Percentiles rank a stretch among this genome's conserved stretches.
Evolutionary conservation across 2,797 vertebrate genomes (phyloP).

Genomic region (Phylloscopus collybita): DNA sequence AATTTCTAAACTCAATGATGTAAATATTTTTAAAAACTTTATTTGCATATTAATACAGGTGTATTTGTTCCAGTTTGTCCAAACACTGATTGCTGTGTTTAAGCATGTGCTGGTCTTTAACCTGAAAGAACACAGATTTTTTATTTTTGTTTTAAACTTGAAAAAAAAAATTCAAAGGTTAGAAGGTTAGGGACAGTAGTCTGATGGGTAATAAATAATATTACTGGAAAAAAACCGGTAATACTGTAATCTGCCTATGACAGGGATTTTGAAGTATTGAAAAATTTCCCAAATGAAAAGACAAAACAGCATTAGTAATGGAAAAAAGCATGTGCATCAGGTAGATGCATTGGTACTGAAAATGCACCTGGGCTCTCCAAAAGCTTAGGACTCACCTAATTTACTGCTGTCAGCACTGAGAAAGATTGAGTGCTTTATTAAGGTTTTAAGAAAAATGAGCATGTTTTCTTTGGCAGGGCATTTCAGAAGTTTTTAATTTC

Average conservation of each 20-base stretch:
- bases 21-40: not conserved
- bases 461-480: not conserved
- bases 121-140: not conserved
- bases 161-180: not conserved
- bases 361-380: not conserved
- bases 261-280: not conserved
- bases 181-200: not conserved
- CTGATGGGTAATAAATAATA: too few relatives aligned
- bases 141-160: not conserved
- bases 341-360: not conserved
- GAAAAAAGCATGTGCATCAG: not conserved
- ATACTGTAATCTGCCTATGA: not conserved
- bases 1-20: not conserved
- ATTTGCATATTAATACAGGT: not conserved
- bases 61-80: not conserved
- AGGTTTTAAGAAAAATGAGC: not conserved
- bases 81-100: not conserved
- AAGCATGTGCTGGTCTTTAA: not conserved
- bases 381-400: not conserved
- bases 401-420: not conserved
- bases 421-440: not conserved
- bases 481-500: not conserved
- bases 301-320: not conserved
- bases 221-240: not conserved
- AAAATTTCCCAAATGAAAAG: not conserved